Evolutionary conservation across 2,113 vertebrate species (phyloP), one percentile per base, ranked within the genome.

Genomic region (Micromys minutus): DNA sequence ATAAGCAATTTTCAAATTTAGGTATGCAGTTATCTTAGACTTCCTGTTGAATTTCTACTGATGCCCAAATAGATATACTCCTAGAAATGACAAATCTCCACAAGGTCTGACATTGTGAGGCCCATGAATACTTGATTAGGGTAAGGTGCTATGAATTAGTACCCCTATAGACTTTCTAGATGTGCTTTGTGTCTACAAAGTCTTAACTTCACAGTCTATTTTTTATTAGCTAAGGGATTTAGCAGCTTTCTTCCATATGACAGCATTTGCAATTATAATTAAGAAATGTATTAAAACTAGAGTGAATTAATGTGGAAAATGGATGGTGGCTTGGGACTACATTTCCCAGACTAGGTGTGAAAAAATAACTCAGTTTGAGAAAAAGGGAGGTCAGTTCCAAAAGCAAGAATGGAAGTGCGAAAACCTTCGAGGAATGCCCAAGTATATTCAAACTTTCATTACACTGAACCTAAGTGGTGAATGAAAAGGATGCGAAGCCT

Each of bases 291-390:
- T 95, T 97, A 97, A 97, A 96, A 95, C 87, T 96, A 76, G 77
- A 96, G 75, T 95, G 95, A 97, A 95, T 96, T 97, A 96, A 96
- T 96, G 65, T 96, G 95, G 95, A 97, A 97, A 97, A 88, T 81
- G 81, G 71, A 97, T 86, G 55, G 59, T 85, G 79, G 57, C 75
- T 93, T 93, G 91, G 79, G 91, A 93, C 63, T 89, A 95, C 87
- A 94, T 96, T 95, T 94, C 85, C 80, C 80, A 59, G 92, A 87
- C 42, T 81, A 95, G 87, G 80, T 94, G 67, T 90, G 47, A 96
- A 95, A 92, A 85, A 97, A 91, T 94, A 94, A 87, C 50, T 92
- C 16, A 90, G 86, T 79, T 22, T 96, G 65, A 96, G 50, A 52
- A 96, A 90, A 92, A 88, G 17, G 24, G 45, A 90, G 47, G 57